Conservation (phyloP, 2,797 vertebrate genomes). For the Ispidina lecontei region DNA sequence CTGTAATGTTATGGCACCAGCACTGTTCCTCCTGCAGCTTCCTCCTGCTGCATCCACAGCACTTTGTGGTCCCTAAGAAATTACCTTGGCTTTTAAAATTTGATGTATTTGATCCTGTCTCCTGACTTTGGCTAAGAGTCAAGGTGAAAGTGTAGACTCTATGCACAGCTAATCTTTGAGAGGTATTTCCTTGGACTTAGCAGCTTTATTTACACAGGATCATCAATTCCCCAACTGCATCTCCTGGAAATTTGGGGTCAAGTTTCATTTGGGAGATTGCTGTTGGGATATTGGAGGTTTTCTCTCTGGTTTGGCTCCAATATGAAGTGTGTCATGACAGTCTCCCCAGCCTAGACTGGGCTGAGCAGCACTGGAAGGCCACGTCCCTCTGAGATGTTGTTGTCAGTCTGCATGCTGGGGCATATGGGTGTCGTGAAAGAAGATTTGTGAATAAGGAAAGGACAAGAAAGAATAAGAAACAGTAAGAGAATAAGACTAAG, state of each 20-base stretch:
- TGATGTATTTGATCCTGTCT: background rate
- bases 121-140: background rate
- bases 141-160: background rate
- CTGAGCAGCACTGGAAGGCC: background rate
- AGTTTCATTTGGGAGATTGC: background rate
- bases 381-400: background rate
- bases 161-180: background rate
- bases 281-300: background rate
- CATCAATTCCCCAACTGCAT: background rate
- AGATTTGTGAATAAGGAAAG: background rate
- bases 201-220: background rate
- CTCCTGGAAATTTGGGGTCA: background rate
- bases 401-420: background rate
- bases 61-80: background rate
- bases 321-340: rapidly evolving
- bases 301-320: background rate
- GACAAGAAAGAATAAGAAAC: background rate
- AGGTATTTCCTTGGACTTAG: background rate
- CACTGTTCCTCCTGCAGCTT: background rate
- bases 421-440: background rate
- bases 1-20: background rate
- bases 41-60: rapidly evolving
- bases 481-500: background rate
- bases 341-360: background rate
- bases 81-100: background rate